Evolutionary conservation across 1,140 invertebrate genomes (phyloP).

Genomic region (Bombus consobrinus): DNA sequence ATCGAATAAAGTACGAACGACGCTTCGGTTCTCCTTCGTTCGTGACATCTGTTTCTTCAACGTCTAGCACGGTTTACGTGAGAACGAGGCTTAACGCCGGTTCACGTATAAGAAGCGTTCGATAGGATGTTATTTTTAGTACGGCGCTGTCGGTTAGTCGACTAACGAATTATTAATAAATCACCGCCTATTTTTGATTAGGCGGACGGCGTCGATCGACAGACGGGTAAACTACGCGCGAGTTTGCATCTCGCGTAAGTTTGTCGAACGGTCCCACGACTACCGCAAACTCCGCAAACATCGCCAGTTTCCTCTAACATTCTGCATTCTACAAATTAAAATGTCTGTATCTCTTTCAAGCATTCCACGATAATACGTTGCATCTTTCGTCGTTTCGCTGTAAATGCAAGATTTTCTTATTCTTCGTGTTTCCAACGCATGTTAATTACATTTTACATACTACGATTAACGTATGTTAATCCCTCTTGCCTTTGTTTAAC

Average conservation of each 20-base stretch:
- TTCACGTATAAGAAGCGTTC: neutral
- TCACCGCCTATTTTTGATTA: neutral
- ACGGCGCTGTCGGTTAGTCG: neutral
- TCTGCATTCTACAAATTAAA: neutral
- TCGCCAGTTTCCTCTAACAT: neutral
- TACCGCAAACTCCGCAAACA: neutral
- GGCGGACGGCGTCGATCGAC: neutral
- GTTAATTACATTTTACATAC: neutral
- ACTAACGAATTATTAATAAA: constrained; percentile 13
- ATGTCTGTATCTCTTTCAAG: neutral
- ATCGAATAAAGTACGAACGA: neutral
- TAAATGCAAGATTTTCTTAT: neutral
- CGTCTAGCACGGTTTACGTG: neutral
- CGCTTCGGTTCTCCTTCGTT: neutral
- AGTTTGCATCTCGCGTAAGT: neutral
- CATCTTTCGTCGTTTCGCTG: no score
- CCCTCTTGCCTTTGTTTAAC: no score
- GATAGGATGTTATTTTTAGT: neutral
- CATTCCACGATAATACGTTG: no score
- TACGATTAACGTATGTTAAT: no score
- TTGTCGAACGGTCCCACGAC: neutral
- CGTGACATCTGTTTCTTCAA: neutral
- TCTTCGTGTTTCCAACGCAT: neutral
- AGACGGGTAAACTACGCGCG: neutral
- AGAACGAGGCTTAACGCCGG: neutral